These are phyloP conservation scores for Polydrusus cervinus DNA, from an alignment of 2,888 invertebrate species.

Conservation along the genomic window DNA sequence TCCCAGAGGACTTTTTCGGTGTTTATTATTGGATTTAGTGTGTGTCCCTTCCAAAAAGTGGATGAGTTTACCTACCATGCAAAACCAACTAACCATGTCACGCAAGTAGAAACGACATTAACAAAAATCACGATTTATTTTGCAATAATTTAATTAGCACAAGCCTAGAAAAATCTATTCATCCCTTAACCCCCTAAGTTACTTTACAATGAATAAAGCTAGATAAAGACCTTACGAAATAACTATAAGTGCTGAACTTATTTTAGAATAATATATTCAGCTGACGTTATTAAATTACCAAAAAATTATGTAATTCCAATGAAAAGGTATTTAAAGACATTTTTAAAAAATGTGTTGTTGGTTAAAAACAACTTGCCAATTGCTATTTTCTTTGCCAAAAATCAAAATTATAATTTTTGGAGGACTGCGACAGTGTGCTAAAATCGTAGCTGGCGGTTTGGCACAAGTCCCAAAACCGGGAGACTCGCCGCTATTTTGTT, in stretches of 20 bases:
- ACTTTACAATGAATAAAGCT: no score
- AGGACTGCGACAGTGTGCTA: conserved; percentile 69
- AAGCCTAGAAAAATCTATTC: no score
- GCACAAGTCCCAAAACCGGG: conserved; percentile 72
- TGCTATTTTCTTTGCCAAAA: conserved; percentile 57
- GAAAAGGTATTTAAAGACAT: conserved; percentile 30
- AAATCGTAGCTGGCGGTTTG: conserved; percentile 72
- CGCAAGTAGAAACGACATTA: conserved; percentile 19
- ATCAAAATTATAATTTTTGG: conserved; percentile 51
- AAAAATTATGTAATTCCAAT: conserved; percentile 9
- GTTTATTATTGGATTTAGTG: conserved; percentile 38
- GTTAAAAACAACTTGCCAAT: conserved; percentile 37
- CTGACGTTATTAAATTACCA: neutral
- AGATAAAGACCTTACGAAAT: no score
- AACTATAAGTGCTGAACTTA: no score
- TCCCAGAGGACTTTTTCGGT: conserved; percentile 21
- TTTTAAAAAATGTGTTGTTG: conserved; percentile 26
- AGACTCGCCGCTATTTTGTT: conserved; percentile 62
- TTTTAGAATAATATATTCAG: no score
- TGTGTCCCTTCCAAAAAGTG: conserved; percentile 32
- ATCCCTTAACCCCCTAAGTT: no score
- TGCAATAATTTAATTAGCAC: neutral
- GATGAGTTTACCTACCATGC: conserved; percentile 12
- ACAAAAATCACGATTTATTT: neutral
- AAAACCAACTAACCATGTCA: conserved; percentile 18